phyloP scores from a whole-genome alignment of 2,888 invertebrate species.

The Ecdyonurus torrentis region DNA sequence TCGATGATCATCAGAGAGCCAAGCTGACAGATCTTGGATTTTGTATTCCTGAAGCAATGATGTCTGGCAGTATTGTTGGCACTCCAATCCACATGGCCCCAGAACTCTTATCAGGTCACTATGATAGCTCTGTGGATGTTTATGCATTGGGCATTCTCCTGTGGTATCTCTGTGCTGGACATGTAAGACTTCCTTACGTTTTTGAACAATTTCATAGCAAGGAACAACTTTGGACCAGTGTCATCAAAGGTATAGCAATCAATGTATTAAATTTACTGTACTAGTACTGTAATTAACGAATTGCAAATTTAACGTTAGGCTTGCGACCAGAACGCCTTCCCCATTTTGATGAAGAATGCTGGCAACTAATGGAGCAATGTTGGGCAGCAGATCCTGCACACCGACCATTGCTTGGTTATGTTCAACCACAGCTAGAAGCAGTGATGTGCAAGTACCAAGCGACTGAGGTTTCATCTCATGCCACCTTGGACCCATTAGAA shows the following conservation, averaged over 20 bases:
- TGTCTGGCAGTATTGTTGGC: conserved; percentile 77
- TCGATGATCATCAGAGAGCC: conserved; percentile 54
- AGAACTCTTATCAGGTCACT: conserved; percentile 62
- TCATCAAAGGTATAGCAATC: conserved; percentile 47
- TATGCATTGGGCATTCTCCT: conserved; percentile 82
- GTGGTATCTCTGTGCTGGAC: conserved; percentile 79
- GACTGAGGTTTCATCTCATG: not conserved
- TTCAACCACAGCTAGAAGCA: conserved; percentile 47
- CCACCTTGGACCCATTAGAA: not conserved
- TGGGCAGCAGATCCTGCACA: conserved; percentile 60
- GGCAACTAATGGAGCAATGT: conserved; percentile 69
- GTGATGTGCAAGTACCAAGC: conserved; percentile 22
- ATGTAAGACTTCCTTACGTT: conserved; percentile 55
- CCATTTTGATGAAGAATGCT: conserved; percentile 59
- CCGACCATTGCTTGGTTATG: conserved; percentile 61
- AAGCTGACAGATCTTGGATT: conserved; percentile 78
- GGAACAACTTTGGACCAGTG: conserved; percentile 71
- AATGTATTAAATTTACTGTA: conserved; percentile 3
- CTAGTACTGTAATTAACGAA: too few relatives aligned
- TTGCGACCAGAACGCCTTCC: conserved; percentile 61
- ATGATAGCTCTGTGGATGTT: conserved; percentile 70
- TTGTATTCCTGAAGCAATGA: conserved; percentile 78
- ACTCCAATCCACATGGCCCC: conserved; percentile 88
- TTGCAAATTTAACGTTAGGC: too few relatives aligned
- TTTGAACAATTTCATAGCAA: conserved; percentile 74